Evolutionary conservation across 23 tunicate genomes (phyloP).

Genomic region (Diplosoma virens): DNA sequence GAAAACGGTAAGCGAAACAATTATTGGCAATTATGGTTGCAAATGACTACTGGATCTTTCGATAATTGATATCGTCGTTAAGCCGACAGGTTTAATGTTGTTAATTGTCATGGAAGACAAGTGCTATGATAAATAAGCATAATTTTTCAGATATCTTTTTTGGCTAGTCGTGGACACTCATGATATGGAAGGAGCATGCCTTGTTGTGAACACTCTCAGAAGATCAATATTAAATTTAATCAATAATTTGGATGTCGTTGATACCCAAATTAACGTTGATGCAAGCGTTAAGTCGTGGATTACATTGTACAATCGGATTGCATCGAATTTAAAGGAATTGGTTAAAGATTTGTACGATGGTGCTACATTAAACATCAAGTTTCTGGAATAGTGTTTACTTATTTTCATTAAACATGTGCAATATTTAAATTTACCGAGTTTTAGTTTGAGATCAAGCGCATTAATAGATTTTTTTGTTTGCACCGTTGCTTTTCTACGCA

Average conservation of each 20-base stretch:
- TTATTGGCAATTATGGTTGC: too few species aligned
- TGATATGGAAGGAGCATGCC: conserved; percentile 24
- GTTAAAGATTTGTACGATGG: conserved; percentile 12
- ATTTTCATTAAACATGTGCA: too few species aligned
- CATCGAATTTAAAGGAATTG: neutral
- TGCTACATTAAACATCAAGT: conserved; percentile 5
- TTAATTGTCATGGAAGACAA: too few species aligned
- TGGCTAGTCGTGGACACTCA: neutral
- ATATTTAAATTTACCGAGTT: too few species aligned
- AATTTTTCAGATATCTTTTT: conserved; percentile 16
- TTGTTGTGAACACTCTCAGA: conserved; percentile 31
- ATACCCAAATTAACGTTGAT: conserved; percentile 2
- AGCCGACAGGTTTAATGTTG: too few species aligned
- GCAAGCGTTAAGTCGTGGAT: conserved; percentile 24
- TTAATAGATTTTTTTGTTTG: too few species aligned
- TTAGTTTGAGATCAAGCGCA: too few species aligned
- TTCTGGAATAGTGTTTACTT: neutral
- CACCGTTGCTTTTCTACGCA: too few species aligned
- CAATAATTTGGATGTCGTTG: neutral
- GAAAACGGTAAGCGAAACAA: too few species aligned
- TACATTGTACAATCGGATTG: conserved; percentile 12
- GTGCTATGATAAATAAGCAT: too few species aligned
- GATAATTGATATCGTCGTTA: too few species aligned
- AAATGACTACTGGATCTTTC: too few species aligned
- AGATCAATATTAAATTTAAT: conserved; percentile 23